Percentiles rank a stretch among this genome's conserved stretches.
phyloP scores from a whole-genome alignment of 1,140 invertebrate genomes.

The Venturia canescens region DNA sequence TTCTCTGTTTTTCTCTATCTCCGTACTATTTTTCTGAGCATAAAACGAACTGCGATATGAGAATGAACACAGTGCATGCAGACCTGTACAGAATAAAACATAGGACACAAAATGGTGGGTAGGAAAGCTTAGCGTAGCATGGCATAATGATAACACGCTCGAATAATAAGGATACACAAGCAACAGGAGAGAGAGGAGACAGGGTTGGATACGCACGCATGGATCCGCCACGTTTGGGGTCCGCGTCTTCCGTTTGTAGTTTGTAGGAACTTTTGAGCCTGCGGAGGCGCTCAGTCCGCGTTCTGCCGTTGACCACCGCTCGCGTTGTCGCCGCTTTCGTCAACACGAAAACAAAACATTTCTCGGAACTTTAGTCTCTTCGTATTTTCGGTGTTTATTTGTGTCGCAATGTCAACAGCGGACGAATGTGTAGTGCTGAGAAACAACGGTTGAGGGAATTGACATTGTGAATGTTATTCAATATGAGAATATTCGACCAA shows the following conservation, averaged over 20 bases:
- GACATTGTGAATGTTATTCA: no score
- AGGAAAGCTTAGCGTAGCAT: constrained; percentile 60
- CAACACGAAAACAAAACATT: no score
- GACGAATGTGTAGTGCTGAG: no score
- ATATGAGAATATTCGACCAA: no score
- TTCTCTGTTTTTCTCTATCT: neutral
- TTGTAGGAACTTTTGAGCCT: constrained; percentile 55
- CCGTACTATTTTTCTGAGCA: neutral
- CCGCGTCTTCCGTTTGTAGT: constrained; percentile 74
- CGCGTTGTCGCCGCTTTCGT: neutral
- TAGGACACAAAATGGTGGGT: constrained; percentile 4
- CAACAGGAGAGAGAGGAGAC: constrained; percentile 70
- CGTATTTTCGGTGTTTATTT: no score
- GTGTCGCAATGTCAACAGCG: no score
- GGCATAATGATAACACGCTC: constrained; percentile 75
- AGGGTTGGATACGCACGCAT: constrained; percentile 78
- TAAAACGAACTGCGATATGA: neutral
- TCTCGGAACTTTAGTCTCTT: no score
- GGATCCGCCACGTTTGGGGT: constrained; percentile 71
- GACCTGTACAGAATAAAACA: constrained; percentile 33
- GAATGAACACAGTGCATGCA: constrained; percentile 4
- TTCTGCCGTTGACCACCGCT: constrained; percentile 56
- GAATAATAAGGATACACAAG: constrained; percentile 74
- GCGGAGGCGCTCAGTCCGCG: constrained; percentile 46
- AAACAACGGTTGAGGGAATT: no score